Percentiles rank a stretch among this genome's conserved stretches.
Evolutionary conservation across 1,140 invertebrate genomes (phyloP).

Genomic region (Drosophila bocqueti): DNA sequence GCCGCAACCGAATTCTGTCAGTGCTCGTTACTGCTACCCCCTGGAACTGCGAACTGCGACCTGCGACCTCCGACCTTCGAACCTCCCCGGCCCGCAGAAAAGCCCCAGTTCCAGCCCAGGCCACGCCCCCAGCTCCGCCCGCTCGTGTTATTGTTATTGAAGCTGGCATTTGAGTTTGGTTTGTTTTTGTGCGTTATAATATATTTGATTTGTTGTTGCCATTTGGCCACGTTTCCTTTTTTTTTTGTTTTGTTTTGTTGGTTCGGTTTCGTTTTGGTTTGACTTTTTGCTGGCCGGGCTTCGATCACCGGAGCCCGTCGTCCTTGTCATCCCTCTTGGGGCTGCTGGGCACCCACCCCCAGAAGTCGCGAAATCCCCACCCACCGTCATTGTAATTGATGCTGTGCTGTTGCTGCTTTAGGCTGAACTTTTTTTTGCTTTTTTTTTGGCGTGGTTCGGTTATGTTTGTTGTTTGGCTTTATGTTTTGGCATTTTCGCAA

Average conservation of each 20-base stretch:
- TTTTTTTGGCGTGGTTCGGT: conserved; percentile 27
- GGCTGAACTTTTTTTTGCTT: conserved; percentile 19
- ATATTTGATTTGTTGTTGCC: conserved; percentile 81
- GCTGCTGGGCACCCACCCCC: conserved; percentile 4
- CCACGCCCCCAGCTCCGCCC: conserved; percentile 18
- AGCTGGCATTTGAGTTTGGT: conserved; percentile 78
- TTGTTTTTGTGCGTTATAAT: conserved; percentile 80
- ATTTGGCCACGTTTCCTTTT: conserved; percentile 53
- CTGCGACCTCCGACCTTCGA: conserved; percentile 9
- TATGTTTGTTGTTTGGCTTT: conserved; percentile 79
- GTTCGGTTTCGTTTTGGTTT: conserved; percentile 50
- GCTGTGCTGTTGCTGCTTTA: conserved; percentile 44
- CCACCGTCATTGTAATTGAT: conserved; percentile 46
- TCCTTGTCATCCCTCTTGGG: conserved; percentile 48
- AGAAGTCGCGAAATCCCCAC: not conserved
- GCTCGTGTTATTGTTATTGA: conserved; percentile 75
- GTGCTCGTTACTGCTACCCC: conserved; percentile 49
- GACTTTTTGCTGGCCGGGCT: conserved; percentile 71
- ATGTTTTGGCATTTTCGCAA: conserved; percentile 84
- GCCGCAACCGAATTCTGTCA: conserved; percentile 76
- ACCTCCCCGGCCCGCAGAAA: not conserved
- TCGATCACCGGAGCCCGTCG: conserved; percentile 60
- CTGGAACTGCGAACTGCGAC: not conserved
- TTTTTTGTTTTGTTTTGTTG: conserved; percentile 10
- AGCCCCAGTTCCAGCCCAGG: not conserved